These are phyloP conservation scores for Rotaria sp. DNA, from an alignment of 2,888 invertebrate genomes.

Conservation along the genomic window DNA sequence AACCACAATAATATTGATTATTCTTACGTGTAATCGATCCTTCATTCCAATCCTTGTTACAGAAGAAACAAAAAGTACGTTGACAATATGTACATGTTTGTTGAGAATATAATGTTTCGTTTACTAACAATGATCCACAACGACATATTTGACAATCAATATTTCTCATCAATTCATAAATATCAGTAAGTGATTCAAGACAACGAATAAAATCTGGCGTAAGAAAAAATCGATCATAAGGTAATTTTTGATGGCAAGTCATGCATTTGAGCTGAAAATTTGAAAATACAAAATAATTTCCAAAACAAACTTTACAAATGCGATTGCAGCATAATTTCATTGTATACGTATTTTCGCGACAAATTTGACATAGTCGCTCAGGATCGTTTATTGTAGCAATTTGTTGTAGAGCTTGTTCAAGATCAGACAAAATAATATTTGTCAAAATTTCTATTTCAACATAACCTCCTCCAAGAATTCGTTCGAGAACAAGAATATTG, in stretches of 20 bases:
- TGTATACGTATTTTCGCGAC: background rate
- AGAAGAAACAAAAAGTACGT: too few species aligned
- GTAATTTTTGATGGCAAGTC: background rate
- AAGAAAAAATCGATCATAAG: background rate
- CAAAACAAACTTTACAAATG: background rate
- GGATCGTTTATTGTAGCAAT: background rate
- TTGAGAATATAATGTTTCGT: background rate
- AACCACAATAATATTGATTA: background rate
- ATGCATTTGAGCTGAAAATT: background rate
- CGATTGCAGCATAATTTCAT: conserved; percentile 10
- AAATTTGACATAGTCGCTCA: background rate
- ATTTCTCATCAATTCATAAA: background rate
- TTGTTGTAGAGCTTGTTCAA: background rate
- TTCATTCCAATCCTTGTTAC: too few species aligned
- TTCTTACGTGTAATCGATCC: background rate
- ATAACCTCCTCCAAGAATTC: background rate
- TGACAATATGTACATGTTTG: background rate
- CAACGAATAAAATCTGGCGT: background rate
- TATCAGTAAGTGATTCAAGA: background rate
- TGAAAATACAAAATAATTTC: background rate
- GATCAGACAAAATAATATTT: background rate
- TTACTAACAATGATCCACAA: background rate
- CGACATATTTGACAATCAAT: background rate
- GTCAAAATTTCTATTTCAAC: background rate
- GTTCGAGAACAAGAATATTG: background rate